Evolutionary conservation across 2,797 vertebrate species (phyloP), one percentile per base, ranked within the genome.

Genomic region (Lepus townsendii): DNA sequence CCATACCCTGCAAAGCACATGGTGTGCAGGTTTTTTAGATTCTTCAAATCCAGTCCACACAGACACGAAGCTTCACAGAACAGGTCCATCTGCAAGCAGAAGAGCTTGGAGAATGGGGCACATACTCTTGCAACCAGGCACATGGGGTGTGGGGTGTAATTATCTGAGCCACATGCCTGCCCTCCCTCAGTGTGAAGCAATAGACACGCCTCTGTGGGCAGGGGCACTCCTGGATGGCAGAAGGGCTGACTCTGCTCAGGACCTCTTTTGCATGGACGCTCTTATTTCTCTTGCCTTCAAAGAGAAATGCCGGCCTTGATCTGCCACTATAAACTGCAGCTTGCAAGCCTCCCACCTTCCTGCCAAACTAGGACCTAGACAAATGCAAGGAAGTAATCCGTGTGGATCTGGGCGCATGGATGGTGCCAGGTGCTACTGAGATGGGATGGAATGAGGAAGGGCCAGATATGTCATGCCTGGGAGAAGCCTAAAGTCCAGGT

Each of bases 181-280:
- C 54, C n/a, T 79, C 20, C 12, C 22, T 30, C 19, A 17, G 30
- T 90, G 42, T 86, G 76, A 80, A 77, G 57, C 88, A 86, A 89
- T 24, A 7, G 65, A 79, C 62, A 52, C 0, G 0, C 65, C 73
- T 86, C 78, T 12, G 0, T 72, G 80, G 60, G 47, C 26, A 72
- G 79, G 26, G 27, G 20, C 9, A 20, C 30, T 88, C 32, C 54
- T n/a, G 27, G 82, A 35, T 75, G 83, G 42, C n/a, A 4, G 66
- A 50, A 78, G 69, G 27, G 20, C 85, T 78, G 27, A 52, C 84
- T 84, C 88, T 65, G 80, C n/a, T 93, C 52, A 94, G 75, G 65
- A 54, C 32, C 78, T 79, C 62, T 72, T 35, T 92, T 86, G 10
- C 2, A 3, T 52, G 57, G 35, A 62, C 0, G 14, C 47, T 88